These are phyloP conservation scores for Fragum whitleyi DNA, from an alignment of 2,888 invertebrate genomes.

Conservation along the genomic window DNA sequence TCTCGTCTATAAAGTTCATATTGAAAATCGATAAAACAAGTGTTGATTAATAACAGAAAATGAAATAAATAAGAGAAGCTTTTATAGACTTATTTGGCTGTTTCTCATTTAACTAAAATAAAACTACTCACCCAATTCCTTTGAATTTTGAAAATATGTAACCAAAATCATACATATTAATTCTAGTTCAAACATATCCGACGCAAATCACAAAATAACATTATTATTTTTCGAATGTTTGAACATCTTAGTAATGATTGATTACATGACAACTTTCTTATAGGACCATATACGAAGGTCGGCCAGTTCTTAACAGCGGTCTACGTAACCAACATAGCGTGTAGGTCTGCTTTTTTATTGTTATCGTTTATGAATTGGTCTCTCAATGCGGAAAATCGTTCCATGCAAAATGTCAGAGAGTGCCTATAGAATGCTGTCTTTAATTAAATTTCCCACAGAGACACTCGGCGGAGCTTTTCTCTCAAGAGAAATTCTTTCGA, in stretches of 20 bases:
- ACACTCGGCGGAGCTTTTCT: neutral
- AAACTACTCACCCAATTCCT: neutral
- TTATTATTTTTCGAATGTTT: neutral
- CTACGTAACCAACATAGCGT: neutral
- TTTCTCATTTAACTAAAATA: too few species aligned
- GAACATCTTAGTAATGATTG: neutral
- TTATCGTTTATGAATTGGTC: neutral
- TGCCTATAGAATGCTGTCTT: neutral
- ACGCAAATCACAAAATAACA: neutral
- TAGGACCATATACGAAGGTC: too few species aligned
- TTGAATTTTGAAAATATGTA: neutral
- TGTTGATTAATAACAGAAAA: too few species aligned
- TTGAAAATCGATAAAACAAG: too few species aligned
- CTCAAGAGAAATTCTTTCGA: neutral
- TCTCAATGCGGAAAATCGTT: neutral
- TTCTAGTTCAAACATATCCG: neutral
- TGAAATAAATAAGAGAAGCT: too few species aligned
- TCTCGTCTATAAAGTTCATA: too few species aligned
- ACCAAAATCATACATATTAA: neutral
- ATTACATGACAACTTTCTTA: neutral
- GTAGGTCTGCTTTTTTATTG: too few species aligned
- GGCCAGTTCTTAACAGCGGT: neutral
- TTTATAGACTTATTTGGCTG: too few species aligned
- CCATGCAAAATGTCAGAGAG: neutral
- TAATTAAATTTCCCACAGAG: slow-evolving; percentile 3